phyloP scores from a whole-genome alignment of 2,797 vertebrate genomes.

The Meda fulgida region DNA sequence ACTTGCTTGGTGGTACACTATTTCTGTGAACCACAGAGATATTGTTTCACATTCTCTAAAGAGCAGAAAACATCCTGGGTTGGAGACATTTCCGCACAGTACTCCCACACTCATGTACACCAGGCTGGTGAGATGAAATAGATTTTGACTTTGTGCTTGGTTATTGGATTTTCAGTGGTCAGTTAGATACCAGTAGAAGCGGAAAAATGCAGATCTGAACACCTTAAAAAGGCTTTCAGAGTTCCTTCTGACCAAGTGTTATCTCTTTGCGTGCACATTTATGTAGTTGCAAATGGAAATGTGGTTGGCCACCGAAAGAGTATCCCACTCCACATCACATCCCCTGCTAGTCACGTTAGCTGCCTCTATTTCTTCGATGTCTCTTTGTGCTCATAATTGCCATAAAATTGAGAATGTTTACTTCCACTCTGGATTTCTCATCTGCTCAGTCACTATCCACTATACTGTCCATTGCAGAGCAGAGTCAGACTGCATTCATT shows the following conservation, averaged over 20 bases:
- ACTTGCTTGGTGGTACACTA: neutral
- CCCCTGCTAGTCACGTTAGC: neutral
- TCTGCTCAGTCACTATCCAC: neutral
- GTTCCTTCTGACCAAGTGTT: neutral
- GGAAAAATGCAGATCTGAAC: constrained; percentile 31
- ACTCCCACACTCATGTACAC: constrained; percentile 7
- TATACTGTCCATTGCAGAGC: neutral
- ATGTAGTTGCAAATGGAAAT: constrained; percentile 17
- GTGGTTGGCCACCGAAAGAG: neutral
- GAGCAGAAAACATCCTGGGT: neutral
- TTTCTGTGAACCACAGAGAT: constrained; percentile 31
- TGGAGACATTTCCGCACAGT: constrained; percentile 13
- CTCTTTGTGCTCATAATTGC: neutral
- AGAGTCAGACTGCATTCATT: neutral
- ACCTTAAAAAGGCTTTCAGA: constrained; percentile 19
- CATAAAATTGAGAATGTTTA: neutral
- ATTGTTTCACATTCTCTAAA: constrained; percentile 2
- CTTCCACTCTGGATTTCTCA: neutral
- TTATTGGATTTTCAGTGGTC: constrained; percentile 41
- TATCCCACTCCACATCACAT: constrained; percentile 1
- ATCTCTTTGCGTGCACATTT: neutral
- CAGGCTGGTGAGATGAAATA: neutral
- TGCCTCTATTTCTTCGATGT: neutral
- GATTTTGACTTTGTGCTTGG: neutral
- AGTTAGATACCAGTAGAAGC: constrained; percentile 22